Conservation (phyloP, 2,888 invertebrate species). For the Melinopterus prodromus region DNA sequence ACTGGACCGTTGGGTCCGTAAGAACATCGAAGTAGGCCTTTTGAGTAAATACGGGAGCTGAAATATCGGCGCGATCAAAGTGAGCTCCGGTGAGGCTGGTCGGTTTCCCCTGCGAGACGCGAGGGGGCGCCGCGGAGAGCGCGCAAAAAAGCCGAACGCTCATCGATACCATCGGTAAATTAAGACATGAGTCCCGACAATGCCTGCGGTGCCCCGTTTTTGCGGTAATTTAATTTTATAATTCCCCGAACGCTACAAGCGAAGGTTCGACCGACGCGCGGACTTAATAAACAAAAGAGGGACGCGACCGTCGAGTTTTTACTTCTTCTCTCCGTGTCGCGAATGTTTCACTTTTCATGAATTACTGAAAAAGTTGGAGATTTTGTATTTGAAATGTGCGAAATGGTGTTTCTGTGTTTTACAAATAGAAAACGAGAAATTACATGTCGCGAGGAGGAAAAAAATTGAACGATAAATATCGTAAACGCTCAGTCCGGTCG, state of each 20-base stretch:
- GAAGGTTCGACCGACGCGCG: neutral
- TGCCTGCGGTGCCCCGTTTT: constrained; percentile 5
- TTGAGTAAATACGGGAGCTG: constrained; percentile 25
- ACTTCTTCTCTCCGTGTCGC: neutral
- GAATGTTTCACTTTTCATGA: neutral
- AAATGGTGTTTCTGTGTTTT: no score
- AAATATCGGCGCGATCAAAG: constrained; percentile 25
- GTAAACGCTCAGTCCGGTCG: neutral
- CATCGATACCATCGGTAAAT: constrained; percentile 22
- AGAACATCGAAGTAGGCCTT: constrained; percentile 5
- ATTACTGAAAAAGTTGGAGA: neutral
- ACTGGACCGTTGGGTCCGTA: no score
- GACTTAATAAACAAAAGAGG: neutral
- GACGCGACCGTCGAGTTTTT: neutral
- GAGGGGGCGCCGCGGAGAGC: neutral
- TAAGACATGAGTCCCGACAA: constrained; percentile 18
- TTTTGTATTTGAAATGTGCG: no score
- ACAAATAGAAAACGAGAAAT: neutral
- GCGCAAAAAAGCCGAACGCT: constrained; percentile 14
- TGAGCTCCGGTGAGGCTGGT: neutral
- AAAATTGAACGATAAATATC: neutral
- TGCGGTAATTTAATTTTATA: constrained; percentile 25
- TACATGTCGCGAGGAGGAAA: neutral
- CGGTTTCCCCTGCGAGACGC: neutral
- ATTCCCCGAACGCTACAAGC: constrained; percentile 8